A percentile compares a stretch with the other conserved stretches of the same genome.
These are phyloP conservation scores for Gymnobelideus leadbeateri DNA, from an alignment of 2,113 vertebrate genomes.

Conservation along the genomic window DNA sequence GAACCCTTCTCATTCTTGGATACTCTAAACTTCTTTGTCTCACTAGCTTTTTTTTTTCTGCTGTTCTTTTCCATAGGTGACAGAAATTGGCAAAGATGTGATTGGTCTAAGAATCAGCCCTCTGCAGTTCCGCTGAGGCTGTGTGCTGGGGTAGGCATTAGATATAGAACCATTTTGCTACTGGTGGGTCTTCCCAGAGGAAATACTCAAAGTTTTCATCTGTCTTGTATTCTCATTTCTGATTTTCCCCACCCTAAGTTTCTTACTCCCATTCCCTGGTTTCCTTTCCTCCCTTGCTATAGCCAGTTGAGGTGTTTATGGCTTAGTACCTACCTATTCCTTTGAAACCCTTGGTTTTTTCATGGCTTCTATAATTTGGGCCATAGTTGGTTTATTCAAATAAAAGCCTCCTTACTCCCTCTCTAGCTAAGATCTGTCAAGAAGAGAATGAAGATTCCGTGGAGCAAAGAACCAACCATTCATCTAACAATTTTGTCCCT, in stretches of 20 bases:
- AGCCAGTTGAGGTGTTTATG: constrained; percentile 13
- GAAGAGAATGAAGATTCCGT: constrained; percentile 47
- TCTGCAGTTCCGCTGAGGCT: constrained; percentile 94
- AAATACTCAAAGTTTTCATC: neutral
- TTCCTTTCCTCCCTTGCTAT: neutral
- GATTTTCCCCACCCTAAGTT: neutral
- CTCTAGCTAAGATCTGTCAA: constrained; percentile 37
- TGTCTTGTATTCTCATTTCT: neutral
- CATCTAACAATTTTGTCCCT: constrained; percentile 26
- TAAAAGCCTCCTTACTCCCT: neutral
- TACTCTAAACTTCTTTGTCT: neutral
- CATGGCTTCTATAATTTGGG: neutral
- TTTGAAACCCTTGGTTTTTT: neutral
- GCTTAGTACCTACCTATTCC: neutral
- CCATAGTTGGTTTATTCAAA: neutral
- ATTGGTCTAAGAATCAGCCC: constrained; percentile 97
- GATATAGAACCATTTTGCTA: neutral
- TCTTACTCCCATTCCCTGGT: constrained; percentile 9
- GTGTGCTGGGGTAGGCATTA: neutral
- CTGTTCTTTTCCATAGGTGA: constrained; percentile 86
- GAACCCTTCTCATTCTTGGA: neutral
- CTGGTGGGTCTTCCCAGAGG: neutral
- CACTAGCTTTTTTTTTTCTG: neutral
- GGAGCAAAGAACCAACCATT: constrained; percentile 13
- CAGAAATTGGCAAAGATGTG: constrained; percentile 96